Evolutionary conservation across 2,888 invertebrate species (phyloP), one percentile per base, ranked within the genome.

Genomic region (Cremastobaeus sp.): DNA sequence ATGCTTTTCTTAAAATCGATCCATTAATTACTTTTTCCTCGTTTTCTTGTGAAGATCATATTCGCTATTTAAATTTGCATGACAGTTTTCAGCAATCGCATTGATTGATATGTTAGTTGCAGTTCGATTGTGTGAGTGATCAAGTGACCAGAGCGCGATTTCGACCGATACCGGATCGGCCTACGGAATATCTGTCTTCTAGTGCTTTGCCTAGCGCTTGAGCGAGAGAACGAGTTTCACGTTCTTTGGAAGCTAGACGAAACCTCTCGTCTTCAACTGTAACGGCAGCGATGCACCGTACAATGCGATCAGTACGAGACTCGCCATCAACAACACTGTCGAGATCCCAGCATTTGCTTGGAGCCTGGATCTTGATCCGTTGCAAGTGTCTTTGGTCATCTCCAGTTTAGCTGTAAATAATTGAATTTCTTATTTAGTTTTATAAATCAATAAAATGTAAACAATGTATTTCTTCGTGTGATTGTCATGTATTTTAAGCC

Each of bases 391-490:
- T 74, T 85, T 85, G 39, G 86, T 76, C 71, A 83, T 80, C 11
- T 87, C 86, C 76, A 86, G 71, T 79, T 86, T 85, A 5, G 87
- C 87, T 87, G 82, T 0, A 85, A 86, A n/a, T n/a, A n/a, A n/a
- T n/a, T n/a, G n/a, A n/a, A n/a, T n/a, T n/a, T n/a, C n/a, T n/a
- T n/a, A n/a, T n/a, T n/a, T n/a, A n/a, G n/a, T n/a, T n/a, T n/a
- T n/a, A n/a, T n/a, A n/a, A n/a, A n/a, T n/a, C n/a, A n/a, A n/a
- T n/a, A n/a, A n/a, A n/a, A n/a, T n/a, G n/a, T n/a, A n/a, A n/a
- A n/a, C n/a, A n/a, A n/a, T n/a, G n/a, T n/a, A n/a, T n/a, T n/a
- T n/a, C n/a, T n/a, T n/a, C n/a, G n/a, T n/a, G n/a, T n/a, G n/a
- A n/a, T n/a, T n/a, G n/a, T n/a, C n/a, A n/a, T n/a, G n/a, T n/a